Conservation (phyloP, 2,113 vertebrate genomes). For the Prolemur simus region DNA sequence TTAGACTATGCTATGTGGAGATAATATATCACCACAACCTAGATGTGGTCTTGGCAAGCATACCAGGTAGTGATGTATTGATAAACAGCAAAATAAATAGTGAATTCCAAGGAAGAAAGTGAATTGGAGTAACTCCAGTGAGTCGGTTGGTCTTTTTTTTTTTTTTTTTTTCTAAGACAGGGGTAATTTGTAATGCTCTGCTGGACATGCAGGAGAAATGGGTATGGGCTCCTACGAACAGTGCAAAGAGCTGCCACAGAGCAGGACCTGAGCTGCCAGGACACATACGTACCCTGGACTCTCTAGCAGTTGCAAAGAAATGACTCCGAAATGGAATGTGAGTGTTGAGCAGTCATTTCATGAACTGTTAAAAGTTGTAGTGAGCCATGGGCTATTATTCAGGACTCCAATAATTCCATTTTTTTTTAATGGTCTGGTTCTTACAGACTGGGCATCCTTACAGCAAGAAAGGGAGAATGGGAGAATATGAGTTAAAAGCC, state of each 20-base stretch:
- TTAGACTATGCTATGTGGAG: neutral
- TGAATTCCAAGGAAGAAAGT: constrained; percentile 59
- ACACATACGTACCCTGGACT: neutral
- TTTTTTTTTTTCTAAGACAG: neutral
- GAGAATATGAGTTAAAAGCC: neutral
- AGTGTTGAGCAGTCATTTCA: neutral
- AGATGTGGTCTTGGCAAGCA: constrained; percentile 64
- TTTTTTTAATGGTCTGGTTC: neutral
- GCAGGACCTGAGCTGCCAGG: neutral
- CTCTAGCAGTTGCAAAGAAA: neutral
- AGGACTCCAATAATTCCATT: neutral
- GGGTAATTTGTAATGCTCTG: constrained; percentile 56
- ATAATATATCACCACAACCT: constrained; percentile 40
- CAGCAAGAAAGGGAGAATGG: neutral
- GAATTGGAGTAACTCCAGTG: constrained; percentile 51
- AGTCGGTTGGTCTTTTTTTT: neutral
- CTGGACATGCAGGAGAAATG: neutral
- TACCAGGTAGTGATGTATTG: constrained; percentile 28
- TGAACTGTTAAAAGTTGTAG: neutral
- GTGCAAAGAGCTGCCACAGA: neutral
- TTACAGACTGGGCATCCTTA: neutral
- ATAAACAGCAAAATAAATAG: constrained; percentile 66
- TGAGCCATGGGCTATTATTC: neutral
- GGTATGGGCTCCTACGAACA: neutral
- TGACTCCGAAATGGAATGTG: neutral